Evolutionary conservation across 2,113 vertebrate genomes (phyloP), one percentile per base, ranked within the genome.

Genomic region (Gymnarchus niloticus): DNA sequence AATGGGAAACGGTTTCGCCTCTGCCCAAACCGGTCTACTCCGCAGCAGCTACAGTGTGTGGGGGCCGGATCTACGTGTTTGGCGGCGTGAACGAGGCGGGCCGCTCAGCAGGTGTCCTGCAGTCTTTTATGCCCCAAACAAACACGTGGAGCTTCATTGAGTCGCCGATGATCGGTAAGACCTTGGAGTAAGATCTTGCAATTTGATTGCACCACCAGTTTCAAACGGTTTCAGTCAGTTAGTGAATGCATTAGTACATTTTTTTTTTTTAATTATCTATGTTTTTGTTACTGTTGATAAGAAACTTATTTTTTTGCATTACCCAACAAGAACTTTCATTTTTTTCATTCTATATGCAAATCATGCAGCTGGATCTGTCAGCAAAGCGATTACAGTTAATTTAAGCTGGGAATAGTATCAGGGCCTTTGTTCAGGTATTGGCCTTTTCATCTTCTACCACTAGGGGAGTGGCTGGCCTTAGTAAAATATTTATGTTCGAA

Each of bases 101-200:
- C 1, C 95, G 98, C n/a, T 97, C 98, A 0, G 98, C 98, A 0
- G 97, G 98, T 0, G 97, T 99, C 87, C 88, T 99, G 14, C 98
- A 99, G 92, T 99, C 98, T 56, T 99, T 96, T 3, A 87, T 97
- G 1, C 98, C 98, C 1, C 97, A 97, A 90, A 99, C 95, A 85
- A 97, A 99, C 90, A 93, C 95, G 0, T 99, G 98, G 98, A 99
- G 96, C 85, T 99, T 99, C 89, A 99, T 99, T 3, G 98, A 99
- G 90, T 99, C 98, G 1, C 98, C 98, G 0, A 99, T 99, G 98
- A 99, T 99, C 6, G 98, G 98, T 99, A 93, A 95, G 96, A 17
- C 49, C 3, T 57, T 52, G 12, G 85, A 49, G 48, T 19, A 23
- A 54, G n/a, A 73, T 73, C 65, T 73, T 33, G 41, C 12, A 19